Evolutionary conservation across 1,140 invertebrate species (phyloP), one percentile per base, ranked within the genome.

Genomic region (Drosophila funebris): DNA sequence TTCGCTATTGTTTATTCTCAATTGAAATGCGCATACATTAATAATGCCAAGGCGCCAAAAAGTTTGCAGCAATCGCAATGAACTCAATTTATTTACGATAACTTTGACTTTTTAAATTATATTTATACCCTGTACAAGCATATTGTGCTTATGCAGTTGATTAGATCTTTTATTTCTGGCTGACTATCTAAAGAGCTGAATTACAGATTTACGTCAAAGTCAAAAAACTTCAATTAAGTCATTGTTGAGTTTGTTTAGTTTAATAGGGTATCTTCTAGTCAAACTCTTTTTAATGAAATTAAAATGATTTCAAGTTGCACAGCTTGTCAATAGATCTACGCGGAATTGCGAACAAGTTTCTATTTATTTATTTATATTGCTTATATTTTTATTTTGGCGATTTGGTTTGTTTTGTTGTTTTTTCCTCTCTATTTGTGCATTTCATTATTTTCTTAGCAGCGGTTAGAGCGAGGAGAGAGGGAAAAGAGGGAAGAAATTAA

Each of bases 271-370:
- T 52, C 7, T 18, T 2, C 11, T 11, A 33, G 48, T 52, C 48
- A 5, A n/a, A 11, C n/a, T 18, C 11, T 18, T 4, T 16, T 9
- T 3, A 9, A 22, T 4, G 9, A 52, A 41, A 39, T 52, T 4
- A 0, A 6, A 22, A 20, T 31, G 29, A 54, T 16, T 36, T 64
- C 16, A 44, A 2, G 16, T 22, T 13, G 4, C 16, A n/a, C 7
- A 46, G 43, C 8, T 44, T 43, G 16, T 16, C 13, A 2, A 64
- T 50, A 36, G 20, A 36, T 70, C 20, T 63, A 22, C 48, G 41
- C 63, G 53, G 43, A 53, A 54, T 61, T 29, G 61, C 37, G 13
- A 64, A 64, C 61, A 44, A n/a, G 54, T 56, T 54, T 41, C 4
- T 58, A 16, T 46, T 36, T 37, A 57, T 72, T 52, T 62, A 61